A percentile compares a stretch with the other conserved stretches of the same genome.
phyloP scores from a whole-genome alignment of 2,888 invertebrate genomes.

The Microplitis deprimator region DNA sequence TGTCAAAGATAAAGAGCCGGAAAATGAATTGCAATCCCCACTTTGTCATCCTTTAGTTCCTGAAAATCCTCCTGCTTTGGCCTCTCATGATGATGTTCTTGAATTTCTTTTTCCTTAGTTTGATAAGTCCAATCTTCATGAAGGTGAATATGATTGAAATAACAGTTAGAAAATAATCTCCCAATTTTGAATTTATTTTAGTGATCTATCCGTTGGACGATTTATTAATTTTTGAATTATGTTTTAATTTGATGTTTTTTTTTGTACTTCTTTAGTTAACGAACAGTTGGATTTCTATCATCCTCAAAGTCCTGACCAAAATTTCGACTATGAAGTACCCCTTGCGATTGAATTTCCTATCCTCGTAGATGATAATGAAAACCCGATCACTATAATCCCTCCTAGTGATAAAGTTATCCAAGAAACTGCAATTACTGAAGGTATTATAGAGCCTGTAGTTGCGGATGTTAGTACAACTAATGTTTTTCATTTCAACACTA shows the following conservation, averaged over 20 bases:
- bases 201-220: slow-evolving; percentile 10
- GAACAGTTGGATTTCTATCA: slow-evolving; percentile 10
- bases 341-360: slow-evolving; percentile 25
- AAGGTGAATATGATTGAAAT: slow-evolving; percentile 27
- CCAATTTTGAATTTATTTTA: background rate
- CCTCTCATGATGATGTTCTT: slow-evolving; percentile 28
- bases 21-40: slow-evolving; percentile 10
- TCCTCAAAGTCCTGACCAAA: slow-evolving; percentile 19
- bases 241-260: slow-evolving; percentile 19
- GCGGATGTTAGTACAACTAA: slow-evolving; percentile 2
- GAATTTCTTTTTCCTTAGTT: slow-evolving; percentile 39
- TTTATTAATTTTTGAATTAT: slow-evolving; percentile 12
- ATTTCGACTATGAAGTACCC: slow-evolving; percentile 13
- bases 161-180: slow-evolving; percentile 15
- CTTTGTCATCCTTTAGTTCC: slow-evolving; percentile 16
- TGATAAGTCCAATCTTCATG: background rate
- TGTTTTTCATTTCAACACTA: background rate
- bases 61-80: slow-evolving; percentile 22
- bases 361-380: slow-evolving; percentile 23
- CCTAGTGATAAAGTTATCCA: background rate
- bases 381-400: slow-evolving; percentile 17
- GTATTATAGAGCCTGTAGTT: slow-evolving; percentile 14
- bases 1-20: slow-evolving; percentile 33
- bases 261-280: slow-evolving; percentile 9
- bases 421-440: slow-evolving; percentile 1